phyloP scores from a whole-genome alignment of 2,888 invertebrate species.

The Platycheirus rosarum region DNA sequence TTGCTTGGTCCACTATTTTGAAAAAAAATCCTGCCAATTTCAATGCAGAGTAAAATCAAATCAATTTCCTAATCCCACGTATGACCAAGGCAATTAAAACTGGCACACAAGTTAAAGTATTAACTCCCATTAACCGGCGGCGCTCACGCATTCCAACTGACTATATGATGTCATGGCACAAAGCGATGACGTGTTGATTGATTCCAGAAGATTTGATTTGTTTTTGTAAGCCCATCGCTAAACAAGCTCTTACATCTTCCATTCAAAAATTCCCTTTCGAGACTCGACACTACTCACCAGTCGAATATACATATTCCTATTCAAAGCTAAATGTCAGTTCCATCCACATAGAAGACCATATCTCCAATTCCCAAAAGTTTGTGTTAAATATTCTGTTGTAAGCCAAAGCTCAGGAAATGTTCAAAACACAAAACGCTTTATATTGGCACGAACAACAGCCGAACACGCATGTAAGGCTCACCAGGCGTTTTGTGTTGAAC shows the following conservation, averaged over 20 bases:
- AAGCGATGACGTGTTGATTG: conserved; percentile 57
- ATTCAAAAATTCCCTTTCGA: conserved; percentile 7
- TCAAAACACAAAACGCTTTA: conserved; percentile 48
- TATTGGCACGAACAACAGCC: conserved; percentile 4
- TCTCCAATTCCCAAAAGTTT: conserved; percentile 18
- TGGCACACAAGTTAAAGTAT: conserved; percentile 20
- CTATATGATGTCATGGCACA: conserved; percentile 2
- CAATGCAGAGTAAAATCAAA: neutral
- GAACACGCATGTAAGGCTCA: conserved; percentile 51
- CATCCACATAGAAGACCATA: conserved; percentile 15
- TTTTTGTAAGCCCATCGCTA: conserved; percentile 39
- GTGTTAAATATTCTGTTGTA: conserved; percentile 48
- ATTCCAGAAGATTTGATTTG: conserved; percentile 49
- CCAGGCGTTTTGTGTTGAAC: conserved; percentile 40
- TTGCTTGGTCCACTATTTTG: neutral
- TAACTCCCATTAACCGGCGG: neutral
- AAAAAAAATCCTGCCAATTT: neutral
- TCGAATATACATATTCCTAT: no score
- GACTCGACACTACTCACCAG: no score
- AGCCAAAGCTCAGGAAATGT: conserved; percentile 44
- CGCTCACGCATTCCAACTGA: conserved; percentile 33
- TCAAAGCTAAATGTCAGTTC: conserved; percentile 31
- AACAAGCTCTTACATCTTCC: neutral
- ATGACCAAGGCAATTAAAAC: conserved; percentile 14
- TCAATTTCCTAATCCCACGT: conserved; percentile 4